Conservation (phyloP, 1,140 invertebrate species). For the Brachionus rotundiformis region DNA sequence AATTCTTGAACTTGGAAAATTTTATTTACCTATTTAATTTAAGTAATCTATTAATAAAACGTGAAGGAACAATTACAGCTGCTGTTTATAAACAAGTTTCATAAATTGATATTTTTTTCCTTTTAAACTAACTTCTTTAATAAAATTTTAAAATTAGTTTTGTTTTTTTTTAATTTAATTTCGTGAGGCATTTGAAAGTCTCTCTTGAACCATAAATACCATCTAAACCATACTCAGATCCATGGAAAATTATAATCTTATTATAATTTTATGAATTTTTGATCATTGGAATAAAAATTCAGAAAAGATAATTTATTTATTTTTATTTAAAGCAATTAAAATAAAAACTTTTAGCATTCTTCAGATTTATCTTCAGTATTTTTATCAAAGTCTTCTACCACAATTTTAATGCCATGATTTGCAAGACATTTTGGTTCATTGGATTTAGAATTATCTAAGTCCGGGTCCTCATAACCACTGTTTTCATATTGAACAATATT, state of each 20-base stretch:
- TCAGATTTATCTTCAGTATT: neutral
- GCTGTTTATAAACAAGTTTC: constrained; percentile 50
- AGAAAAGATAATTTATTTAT: neutral
- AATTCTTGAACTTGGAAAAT: neutral
- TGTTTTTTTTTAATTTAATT: neutral
- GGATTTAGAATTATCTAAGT: neutral
- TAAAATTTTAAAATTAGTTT: too few relatives aligned
- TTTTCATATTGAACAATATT: neutral
- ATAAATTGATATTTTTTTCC: neutral
- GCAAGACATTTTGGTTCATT: neutral
- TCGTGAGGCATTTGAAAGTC: neutral
- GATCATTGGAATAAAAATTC: neutral
- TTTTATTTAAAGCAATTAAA: neutral
- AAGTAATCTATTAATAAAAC: constrained; percentile 43
- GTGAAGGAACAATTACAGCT: constrained; percentile 38
- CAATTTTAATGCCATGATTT: neutral
- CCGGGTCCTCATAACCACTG: neutral
- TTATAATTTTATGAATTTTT: neutral
- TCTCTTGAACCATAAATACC: too few relatives aligned
- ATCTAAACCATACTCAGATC: too few relatives aligned
- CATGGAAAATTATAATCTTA: neutral
- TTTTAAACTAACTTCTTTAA: too few relatives aligned
- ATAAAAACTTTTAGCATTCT: neutral
- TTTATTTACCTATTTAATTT: neutral
- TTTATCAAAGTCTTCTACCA: constrained; percentile 12